Evolutionary conservation across 64 coral and sea anemone genomes (phyloP), one percentile per base, ranked within the genome.

Genomic region (Pachyseris speciosa): DNA sequence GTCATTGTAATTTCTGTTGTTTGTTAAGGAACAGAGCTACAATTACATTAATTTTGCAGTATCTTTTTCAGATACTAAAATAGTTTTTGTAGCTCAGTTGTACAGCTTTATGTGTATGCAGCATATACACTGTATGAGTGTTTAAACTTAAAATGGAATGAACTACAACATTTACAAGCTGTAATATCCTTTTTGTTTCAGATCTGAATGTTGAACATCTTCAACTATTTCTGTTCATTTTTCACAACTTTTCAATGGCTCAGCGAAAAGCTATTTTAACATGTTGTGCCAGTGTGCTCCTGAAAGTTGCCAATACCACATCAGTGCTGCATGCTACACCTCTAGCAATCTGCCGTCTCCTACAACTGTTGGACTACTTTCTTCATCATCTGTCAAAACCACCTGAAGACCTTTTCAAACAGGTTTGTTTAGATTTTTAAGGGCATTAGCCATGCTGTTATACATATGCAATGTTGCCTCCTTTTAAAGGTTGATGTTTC

Each of bases 121-220:
- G n/a, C n/a, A n/a, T n/a, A n/a, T n/a, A n/a, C n/a, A n/a, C n/a
- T n/a, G n/a, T n/a, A n/a, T n/a, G n/a, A n/a, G n/a, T n/a, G n/a
- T n/a, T n/a, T n/a, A n/a, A n/a, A n/a, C n/a, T n/a, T n/a, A n/a
- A n/a, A n/a, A n/a, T n/a, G n/a, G n/a, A n/a, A n/a, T n/a, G n/a
- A n/a, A n/a, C n/a, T n/a, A n/a, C n/a, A n/a, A n/a, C n/a, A n/a
- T n/a, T n/a, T n/a, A n/a, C n/a, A n/a, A n/a, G n/a, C n/a, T n/a
- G n/a, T n/a, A n/a, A n/a, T n/a, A n/a, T n/a, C n/a, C n/a, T n/a
- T 83, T 66, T 84, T 37, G 3, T 45, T 50, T 32, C 65, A 98
- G 95, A 98, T 94, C 53, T 98, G 17, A 98, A 94, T 94, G 92
- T 98, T 24, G 92, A 98, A 44, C 95, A 98, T 87, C 92, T 98